These are phyloP conservation scores for Hydrotaea cyrtoneurina DNA, from an alignment of 2,888 invertebrate species.

Conservation along the genomic window DNA sequence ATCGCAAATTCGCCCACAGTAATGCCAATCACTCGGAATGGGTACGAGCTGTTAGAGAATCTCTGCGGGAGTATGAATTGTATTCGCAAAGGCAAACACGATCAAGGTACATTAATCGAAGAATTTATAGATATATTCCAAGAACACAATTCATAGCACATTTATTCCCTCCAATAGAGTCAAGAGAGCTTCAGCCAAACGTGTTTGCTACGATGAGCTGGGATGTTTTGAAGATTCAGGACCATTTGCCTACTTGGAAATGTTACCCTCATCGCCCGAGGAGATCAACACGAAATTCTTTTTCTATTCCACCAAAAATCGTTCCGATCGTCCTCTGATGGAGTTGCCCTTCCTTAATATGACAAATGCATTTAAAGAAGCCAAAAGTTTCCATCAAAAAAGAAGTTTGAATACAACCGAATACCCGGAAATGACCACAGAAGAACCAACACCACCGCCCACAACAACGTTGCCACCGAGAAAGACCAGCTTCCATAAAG, in stretches of 20 bases:
- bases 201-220: slow-evolving; percentile 92
- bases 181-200: slow-evolving; percentile 88
- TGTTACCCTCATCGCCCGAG: slow-evolving; percentile 91
- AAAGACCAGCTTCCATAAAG: slow-evolving; percentile 75
- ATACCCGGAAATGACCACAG: slow-evolving; percentile 74
- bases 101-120: slow-evolving; percentile 60
- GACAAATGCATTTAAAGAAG: slow-evolving; percentile 83
- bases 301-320: slow-evolving; percentile 86
- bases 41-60: slow-evolving; percentile 73
- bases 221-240: slow-evolving; percentile 96
- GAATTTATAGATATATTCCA: neutral
- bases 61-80: slow-evolving; percentile 71
- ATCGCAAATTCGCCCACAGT: slow-evolving; percentile 49
- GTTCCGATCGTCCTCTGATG: slow-evolving; percentile 85
- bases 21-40: slow-evolving; percentile 71
- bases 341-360: slow-evolving; percentile 88
- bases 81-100: slow-evolving; percentile 67
- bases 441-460: slow-evolving; percentile 59
- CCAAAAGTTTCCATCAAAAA: slow-evolving; percentile 52
- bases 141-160: neutral
- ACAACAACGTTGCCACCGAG: slow-evolving; percentile 66
- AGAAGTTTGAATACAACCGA: slow-evolving; percentile 64
- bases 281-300: slow-evolving; percentile 93
- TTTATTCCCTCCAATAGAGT: slow-evolving; percentile 81
- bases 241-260: slow-evolving; percentile 94